Percentiles rank a stretch among this genome's conserved stretches.
phyloP scores from a whole-genome alignment of 2,888 invertebrate genomes.

The Mesoligia furuncula region DNA sequence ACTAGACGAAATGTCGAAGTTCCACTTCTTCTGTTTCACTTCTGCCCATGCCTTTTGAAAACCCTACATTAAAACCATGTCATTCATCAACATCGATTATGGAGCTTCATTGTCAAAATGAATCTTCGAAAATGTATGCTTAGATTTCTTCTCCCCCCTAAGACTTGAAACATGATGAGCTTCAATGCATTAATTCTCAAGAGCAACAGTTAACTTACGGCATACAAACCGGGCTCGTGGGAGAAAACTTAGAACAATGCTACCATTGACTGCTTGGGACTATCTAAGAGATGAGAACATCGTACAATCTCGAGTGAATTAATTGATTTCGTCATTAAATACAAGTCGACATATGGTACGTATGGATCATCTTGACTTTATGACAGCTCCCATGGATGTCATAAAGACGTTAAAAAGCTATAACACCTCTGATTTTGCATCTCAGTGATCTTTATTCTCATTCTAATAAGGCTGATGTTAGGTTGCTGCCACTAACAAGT shows the following conservation, averaged over 20 bases:
- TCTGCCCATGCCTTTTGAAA: not conserved
- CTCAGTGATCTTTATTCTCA: not conserved
- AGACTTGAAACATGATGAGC: constrained; percentile 13
- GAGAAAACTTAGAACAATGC: constrained; percentile 52
- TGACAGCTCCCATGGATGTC: constrained; percentile 24
- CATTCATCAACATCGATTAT: not conserved
- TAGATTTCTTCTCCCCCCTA: not conserved
- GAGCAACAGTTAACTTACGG: constrained; percentile 58
- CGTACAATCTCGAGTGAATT: constrained; percentile 38
- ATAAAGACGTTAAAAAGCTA: not conserved
- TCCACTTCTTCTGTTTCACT: no score
- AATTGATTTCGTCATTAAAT: constrained; percentile 52
- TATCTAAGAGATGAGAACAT: constrained; percentile 34
- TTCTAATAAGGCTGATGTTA: not conserved
- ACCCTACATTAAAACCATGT: not conserved
- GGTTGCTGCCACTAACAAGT: not conserved
- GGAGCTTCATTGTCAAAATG: not conserved
- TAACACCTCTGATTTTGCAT: no score
- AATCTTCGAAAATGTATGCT: not conserved
- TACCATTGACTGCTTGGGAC: constrained; percentile 28
- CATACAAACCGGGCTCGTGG: constrained; percentile 54
- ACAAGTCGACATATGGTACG: not conserved
- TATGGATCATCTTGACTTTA: constrained; percentile 10
- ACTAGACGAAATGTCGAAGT: no score
- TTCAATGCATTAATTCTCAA: constrained; percentile 42